Evolutionary conservation across 2,888 invertebrate species (phyloP).

Genomic region (Orthosia gothica): DNA sequence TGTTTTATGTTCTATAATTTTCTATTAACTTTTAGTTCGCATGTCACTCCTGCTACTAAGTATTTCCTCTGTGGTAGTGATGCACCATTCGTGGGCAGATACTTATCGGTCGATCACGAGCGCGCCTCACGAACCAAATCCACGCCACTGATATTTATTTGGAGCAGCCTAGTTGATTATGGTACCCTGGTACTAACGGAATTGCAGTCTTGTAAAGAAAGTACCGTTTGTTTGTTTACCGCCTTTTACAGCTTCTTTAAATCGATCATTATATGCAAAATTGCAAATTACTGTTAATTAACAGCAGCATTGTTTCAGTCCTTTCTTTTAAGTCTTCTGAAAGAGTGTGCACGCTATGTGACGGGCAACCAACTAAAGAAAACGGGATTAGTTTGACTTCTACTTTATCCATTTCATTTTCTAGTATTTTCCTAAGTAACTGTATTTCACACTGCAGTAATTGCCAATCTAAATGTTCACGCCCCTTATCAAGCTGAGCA

Average conservation of each 20-base stretch:
- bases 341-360: neutral
- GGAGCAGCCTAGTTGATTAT: conserved; percentile 65
- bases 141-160: conserved; percentile 71
- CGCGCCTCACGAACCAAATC: conserved; percentile 67
- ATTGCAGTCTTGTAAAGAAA: conserved; percentile 50
- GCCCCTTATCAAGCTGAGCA: conserved; percentile 44
- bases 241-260: conserved; percentile 1
- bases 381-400: neutral
- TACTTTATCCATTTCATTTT: neutral
- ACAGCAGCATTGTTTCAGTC: neutral
- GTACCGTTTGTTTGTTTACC: conserved; percentile 32
- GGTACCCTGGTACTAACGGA: conserved; percentile 60
- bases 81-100: conserved; percentile 72
- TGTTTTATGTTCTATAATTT: conserved; percentile 48
- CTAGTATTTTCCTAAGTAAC: conserved; percentile 9
- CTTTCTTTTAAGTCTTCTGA: too few species aligned
- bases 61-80: conserved; percentile 62
- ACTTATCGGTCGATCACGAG: conserved; percentile 74
- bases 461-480: conserved; percentile 53
- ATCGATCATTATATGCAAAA: neutral
- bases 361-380: neutral
- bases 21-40: conserved; percentile 61
- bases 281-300: neutral
- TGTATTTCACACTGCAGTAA: conserved; percentile 42
- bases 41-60: conserved; percentile 61